A percentile compares a stretch with the other conserved stretches of the same genome.
Conservation (phyloP, 1,140 invertebrate genomes). For the Pseudomyrmex concolor region DNA sequence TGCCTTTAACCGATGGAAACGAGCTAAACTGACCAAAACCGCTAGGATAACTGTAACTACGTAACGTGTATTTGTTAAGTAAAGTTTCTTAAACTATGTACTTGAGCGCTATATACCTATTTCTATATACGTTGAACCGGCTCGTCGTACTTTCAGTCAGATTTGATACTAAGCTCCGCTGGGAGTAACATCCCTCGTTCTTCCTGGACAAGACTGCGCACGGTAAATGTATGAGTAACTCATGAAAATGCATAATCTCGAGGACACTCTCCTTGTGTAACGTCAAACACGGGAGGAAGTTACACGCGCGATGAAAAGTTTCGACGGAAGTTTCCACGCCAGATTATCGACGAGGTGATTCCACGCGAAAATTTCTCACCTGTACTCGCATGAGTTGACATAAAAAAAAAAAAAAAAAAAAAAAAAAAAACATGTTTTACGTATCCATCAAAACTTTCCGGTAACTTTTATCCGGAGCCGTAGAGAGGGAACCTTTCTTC, state of each 20-base stretch:
- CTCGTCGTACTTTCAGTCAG: not conserved
- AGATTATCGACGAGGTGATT: not conserved
- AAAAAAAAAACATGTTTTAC: constrained; percentile 18
- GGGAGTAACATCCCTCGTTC: not conserved
- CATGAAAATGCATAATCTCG: constrained; percentile 57
- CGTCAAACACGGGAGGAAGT: constrained; percentile 34
- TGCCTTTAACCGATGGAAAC: not conserved
- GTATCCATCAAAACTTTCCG: constrained; percentile 35
- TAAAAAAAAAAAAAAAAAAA: not conserved
- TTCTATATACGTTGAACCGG: not conserved
- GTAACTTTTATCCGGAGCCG: constrained; percentile 9
- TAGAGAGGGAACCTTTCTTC: not conserved
- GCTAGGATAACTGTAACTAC: not conserved
- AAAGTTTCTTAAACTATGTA: not conserved
- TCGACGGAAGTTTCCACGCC: constrained; percentile 4
- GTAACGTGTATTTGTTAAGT: not conserved
- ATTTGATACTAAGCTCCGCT: constrained; percentile 15
- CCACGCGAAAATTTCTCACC: constrained; percentile 33
- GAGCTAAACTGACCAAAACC: not conserved
- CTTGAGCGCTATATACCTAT: not conserved
- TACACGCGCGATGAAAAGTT: constrained; percentile 24
- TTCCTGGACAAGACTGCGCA: not conserved
- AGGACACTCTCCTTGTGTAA: constrained; percentile 30
- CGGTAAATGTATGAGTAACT: constrained; percentile 15
- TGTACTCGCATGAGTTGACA: not conserved